Evolutionary conservation across 1,140 invertebrate species (phyloP), one percentile per base, ranked within the genome.

Genomic region (Aleiodes sp.): DNA sequence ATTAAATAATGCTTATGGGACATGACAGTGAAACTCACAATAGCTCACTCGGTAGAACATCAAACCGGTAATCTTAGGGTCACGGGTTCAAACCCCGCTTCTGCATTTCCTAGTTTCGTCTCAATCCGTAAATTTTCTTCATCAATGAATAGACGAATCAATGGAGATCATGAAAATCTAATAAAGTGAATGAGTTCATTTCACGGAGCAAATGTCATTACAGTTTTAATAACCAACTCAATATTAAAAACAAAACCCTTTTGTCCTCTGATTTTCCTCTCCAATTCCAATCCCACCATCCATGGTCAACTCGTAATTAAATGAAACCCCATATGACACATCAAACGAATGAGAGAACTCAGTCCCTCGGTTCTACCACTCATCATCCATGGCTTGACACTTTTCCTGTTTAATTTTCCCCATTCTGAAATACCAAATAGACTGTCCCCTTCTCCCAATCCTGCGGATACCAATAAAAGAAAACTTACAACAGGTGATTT

Each of bases 301-400:
- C 46, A 24, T 16, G 59, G 52, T 68, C 66, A 62, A 24, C 2
- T 31, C 9, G 70, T 66, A 74, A 74, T 74, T 71, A 69, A 67
- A 74, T 74, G 73, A 74, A 74, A 67, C 67, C 70, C 62, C 39
- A 59, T 31, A 59, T 31, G 31, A 69, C 68, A 74, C 70, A 74
- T 74, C 73, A 74, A 74, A 74, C 66, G 72, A 31, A 52, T 26
- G 41, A 24, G 46, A 21, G 46, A 24, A 24, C 12, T 10, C 46
- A 24, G 10, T 29, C 52, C 57, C 33, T 41, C 39, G 12, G 31
- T 7, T 19, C 33, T 41, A 21, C 19, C 31, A 66, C 41, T 31
- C 64, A 26, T 41, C 61, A 37, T 31, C 61, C 29, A 19, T 33
- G 19, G 56, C 26, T 19, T 67, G 46, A 21, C 16, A 33, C 52